These are phyloP conservation scores for Macrosiphum euphorbiae DNA, from an alignment of 2,888 invertebrate species.

Conservation along the genomic window DNA sequence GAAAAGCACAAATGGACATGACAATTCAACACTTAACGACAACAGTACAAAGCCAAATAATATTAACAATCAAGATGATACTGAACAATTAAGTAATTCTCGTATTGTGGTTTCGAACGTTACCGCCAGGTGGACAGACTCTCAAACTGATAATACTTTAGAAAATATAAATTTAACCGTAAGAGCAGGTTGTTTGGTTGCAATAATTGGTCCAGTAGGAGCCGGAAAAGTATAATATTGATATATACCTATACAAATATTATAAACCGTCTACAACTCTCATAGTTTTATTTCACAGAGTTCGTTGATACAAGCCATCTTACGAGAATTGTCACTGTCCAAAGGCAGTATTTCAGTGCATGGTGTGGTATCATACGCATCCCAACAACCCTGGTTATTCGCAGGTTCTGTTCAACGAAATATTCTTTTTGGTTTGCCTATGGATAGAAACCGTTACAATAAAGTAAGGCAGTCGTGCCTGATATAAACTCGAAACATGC, in stretches of 20 bases:
- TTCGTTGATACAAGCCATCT: slow-evolving; percentile 79
- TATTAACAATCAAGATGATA: background rate
- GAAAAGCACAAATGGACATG: background rate
- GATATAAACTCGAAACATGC: background rate
- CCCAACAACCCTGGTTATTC: slow-evolving; percentile 90
- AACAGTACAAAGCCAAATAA: background rate
- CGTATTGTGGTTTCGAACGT: slow-evolving; percentile 72
- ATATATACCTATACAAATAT: slow-evolving; percentile 12
- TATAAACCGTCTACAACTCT: slow-evolving; percentile 22
- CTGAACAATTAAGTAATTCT: background rate
- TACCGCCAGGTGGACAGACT: slow-evolving; percentile 73
- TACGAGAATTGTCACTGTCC: slow-evolving; percentile 81
- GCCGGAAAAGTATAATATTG: slow-evolving; percentile 77
- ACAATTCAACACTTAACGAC: background rate
- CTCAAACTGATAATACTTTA: slow-evolving; percentile 73
- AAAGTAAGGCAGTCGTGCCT: slow-evolving; percentile 71
- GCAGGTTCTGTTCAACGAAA: slow-evolving; percentile 90
- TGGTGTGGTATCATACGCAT: slow-evolving; percentile 83
- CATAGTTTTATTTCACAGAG: slow-evolving; percentile 71
- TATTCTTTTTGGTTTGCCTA: slow-evolving; percentile 87
- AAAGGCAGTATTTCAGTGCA: slow-evolving; percentile 77
- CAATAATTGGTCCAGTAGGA: slow-evolving; percentile 83
- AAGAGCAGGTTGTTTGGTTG: slow-evolving; percentile 76
- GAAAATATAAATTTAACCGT: slow-evolving; percentile 74
- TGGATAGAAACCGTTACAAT: slow-evolving; percentile 79